phyloP scores from a whole-genome alignment of 2,797 vertebrate species.

The Myotis pilosus region DNA sequence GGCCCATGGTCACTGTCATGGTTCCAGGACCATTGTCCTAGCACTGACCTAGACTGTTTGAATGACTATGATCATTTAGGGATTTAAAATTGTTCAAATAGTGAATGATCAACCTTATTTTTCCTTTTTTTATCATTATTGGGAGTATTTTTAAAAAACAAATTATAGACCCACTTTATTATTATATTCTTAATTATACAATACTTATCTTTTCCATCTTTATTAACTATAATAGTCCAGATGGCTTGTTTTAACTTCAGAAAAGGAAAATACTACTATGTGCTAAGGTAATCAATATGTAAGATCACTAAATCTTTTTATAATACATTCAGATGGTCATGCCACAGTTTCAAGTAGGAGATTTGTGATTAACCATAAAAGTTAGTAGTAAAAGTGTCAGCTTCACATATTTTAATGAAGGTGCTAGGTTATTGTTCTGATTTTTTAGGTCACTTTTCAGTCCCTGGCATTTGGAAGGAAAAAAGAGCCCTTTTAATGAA shows the following conservation, averaged over 20 bases:
- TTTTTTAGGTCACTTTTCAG: slow-evolving; percentile 64
- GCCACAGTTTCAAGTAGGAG: slow-evolving; percentile 49
- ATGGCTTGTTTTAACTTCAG: slow-evolving; percentile 55
- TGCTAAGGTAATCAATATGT: slow-evolving; percentile 64
- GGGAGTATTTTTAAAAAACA: slow-evolving; percentile 41
- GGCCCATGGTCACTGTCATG: neutral
- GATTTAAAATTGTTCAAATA: slow-evolving; percentile 46
- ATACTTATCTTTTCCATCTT: neutral
- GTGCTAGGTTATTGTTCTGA: slow-evolving; percentile 53
- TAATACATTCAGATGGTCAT: slow-evolving; percentile 60
- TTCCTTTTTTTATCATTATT: slow-evolving; percentile 33
- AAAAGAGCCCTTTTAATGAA: slow-evolving; percentile 48
- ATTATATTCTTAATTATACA: slow-evolving; percentile 45
- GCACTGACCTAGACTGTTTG: neutral
- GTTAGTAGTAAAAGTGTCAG: slow-evolving; percentile 64
- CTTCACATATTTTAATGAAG: slow-evolving; percentile 67
- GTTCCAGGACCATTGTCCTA: neutral
- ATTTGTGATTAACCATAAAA: slow-evolving; percentile 71
- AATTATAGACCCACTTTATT: slow-evolving; percentile 53
- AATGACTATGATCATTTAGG: neutral
- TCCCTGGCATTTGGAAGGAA: slow-evolving; percentile 58
- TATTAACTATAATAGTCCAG: slow-evolving; percentile 6
- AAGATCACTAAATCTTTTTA: slow-evolving; percentile 67
- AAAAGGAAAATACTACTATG: slow-evolving; percentile 46
- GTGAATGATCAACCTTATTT: slow-evolving; percentile 50